phyloP scores from a whole-genome alignment of 2,888 invertebrate species.

The Keiferia lycopersicella region DNA sequence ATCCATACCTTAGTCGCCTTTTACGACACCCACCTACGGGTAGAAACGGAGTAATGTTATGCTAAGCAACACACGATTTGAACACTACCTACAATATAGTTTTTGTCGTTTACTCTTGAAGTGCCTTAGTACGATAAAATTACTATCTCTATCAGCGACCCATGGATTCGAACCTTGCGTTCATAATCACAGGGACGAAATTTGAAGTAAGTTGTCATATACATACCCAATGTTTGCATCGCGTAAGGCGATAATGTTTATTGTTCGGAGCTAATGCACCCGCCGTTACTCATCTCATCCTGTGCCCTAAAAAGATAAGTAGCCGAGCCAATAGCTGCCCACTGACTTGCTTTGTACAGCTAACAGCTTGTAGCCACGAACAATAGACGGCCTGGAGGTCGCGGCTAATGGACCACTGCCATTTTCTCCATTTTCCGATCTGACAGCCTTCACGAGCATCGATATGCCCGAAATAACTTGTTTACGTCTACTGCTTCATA shows the following conservation, averaged over 20 bases:
- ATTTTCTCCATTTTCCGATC: conserved; percentile 20
- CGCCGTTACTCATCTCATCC: conserved; percentile 43
- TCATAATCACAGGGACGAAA: background rate
- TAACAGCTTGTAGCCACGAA: conserved; percentile 22
- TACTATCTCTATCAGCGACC: background rate
- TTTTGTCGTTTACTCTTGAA: background rate
- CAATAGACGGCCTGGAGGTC: conserved; percentile 16
- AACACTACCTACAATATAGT: background rate
- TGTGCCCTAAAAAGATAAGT: conserved; percentile 48
- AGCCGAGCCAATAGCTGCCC: conserved; percentile 35
- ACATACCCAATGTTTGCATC: conserved; percentile 8
- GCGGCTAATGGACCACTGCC: conserved; percentile 22
- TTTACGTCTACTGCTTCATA: background rate
- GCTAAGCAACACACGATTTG: background rate
- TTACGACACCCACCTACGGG: too few species aligned
- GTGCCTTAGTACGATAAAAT: background rate
- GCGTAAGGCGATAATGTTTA: conserved; percentile 24
- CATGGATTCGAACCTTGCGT: background rate
- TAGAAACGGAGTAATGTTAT: too few species aligned
- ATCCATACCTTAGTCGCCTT: too few species aligned
- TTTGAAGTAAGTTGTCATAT: background rate
- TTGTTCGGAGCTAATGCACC: conserved; percentile 23
- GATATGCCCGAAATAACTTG: background rate
- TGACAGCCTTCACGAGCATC: background rate
- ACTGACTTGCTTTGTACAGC: conserved; percentile 34